These are phyloP conservation scores for Bostrychus sinensis DNA, from an alignment of 2,113 vertebrate genomes.

Conservation along the genomic window DNA sequence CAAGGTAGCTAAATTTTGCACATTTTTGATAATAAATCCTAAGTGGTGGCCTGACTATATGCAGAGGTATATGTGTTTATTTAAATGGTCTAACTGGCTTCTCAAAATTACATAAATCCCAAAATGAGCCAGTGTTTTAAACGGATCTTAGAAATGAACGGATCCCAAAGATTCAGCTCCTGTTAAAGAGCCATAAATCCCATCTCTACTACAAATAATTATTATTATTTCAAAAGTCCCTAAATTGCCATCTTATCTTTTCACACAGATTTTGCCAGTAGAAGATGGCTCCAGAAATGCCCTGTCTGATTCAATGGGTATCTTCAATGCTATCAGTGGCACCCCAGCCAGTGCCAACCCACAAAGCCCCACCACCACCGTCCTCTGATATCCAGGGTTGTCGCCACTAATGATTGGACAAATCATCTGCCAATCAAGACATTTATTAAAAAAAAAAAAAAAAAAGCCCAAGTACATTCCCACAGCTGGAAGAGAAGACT, in stretches of 20 bases:
- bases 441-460: neutral
- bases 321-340: conserved; percentile 97
- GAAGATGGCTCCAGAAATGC: conserved; percentile 84
- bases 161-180: too few relatives aligned
- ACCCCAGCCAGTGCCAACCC: conserved; percentile 87
- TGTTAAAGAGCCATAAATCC: too few relatives aligned
- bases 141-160: too few relatives aligned
- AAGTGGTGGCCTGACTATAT: too few relatives aligned
- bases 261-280: conserved; percentile 83
- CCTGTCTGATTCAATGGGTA: conserved; percentile 90
- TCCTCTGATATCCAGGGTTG: conserved; percentile 79
- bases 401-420: neutral
- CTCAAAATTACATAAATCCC: too few relatives aligned
- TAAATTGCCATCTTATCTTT: conserved; percentile 18
- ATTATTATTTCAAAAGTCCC: too few relatives aligned
- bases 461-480: neutral
- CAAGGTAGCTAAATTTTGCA: too few relatives aligned
- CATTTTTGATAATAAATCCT: too few relatives aligned
- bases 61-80: too few relatives aligned
- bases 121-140: too few relatives aligned
- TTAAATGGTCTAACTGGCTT: too few relatives aligned
- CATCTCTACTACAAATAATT: too few relatives aligned
- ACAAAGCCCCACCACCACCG: conserved; percentile 86
- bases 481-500: conserved; percentile 17
- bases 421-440: conserved; percentile 1